Conservation (phyloP, 2,888 invertebrate species). For the Nomada goodeniana region DNA sequence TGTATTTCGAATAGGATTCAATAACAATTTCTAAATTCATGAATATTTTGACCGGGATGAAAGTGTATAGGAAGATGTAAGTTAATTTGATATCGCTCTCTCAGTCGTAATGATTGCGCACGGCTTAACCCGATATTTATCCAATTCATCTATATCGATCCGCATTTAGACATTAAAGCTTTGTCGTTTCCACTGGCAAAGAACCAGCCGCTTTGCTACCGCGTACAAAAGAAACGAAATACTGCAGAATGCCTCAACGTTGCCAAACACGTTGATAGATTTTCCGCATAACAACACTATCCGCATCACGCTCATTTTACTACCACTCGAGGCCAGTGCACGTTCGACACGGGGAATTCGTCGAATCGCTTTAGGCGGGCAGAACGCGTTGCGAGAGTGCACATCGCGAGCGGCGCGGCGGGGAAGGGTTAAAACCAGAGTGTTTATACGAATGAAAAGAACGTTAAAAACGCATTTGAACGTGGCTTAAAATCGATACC, state of each 20-base stretch:
- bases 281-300: background rate
- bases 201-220: no score
- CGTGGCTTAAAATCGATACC: conserved; percentile 19
- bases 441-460: conserved; percentile 33
- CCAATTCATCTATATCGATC: background rate
- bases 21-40: no score
- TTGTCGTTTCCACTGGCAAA: background rate
- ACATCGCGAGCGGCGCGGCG: background rate
- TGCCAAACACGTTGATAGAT: background rate
- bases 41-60: background rate
- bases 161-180: no score
- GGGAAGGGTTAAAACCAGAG: background rate
- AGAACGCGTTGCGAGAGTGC: background rate
- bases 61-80: background rate
- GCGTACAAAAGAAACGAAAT: background rate
- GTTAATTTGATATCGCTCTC: background rate
- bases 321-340: background rate
- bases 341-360: background rate
- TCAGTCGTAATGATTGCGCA: background rate
- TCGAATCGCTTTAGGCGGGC: background rate
- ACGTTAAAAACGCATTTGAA: conserved; percentile 31
- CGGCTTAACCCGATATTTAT: background rate
- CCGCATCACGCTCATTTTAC: background rate
- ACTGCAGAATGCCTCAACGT: background rate
- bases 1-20: no score